Base-by-base conservation (phyloP, 2,113 vertebrate species). In the Chloebia gouldiae region DNA sequence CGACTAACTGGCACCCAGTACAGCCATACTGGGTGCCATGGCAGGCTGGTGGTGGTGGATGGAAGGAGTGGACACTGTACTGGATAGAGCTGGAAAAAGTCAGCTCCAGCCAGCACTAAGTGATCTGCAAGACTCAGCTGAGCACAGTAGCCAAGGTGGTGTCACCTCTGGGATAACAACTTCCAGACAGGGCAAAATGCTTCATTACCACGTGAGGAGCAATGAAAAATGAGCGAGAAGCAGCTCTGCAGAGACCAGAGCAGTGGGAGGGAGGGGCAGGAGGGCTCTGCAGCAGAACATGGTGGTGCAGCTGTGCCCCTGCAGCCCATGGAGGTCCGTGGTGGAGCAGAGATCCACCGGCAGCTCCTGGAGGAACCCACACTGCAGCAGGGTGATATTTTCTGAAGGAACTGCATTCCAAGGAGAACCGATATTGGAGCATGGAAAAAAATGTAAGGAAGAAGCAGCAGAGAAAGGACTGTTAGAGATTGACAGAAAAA, bases 21-120 rank as follows among this genome's bases (percentile, higher is more conserved):
- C 47, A 37, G 49, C 27, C 56, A 4, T 4, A 1, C 4, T 50
- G 42, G n/a, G 8, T 45, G 50, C 86, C 33, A 6, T 4, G n/a
- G 44, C 44, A 82, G 51, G 61, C 19, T 66, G 19, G 2, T 33
- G 49, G 5, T 30, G 60, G 30, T 31, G 45, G 3, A 18, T 47
- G 49, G 42, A 25, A 68, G 4, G 27, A 19, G 7, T 23, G n/a
- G 15, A 9, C 17, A 39, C 42, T 59, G 5, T 30, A 3, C 13
- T 1, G 3, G 15, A 20, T 5, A 49, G 31, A 61, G 65, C 4
- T 1, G 0, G 27, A 33, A 35, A 8, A 57, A 51, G 7, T 5
- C 2, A 2, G 15, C 14, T 85, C 47, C 51, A 86, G 24, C 2
- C 35, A 71, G n/a, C 1, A 3, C 19, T 44, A 60, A 11, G 6